Evolutionary conservation across 2,113 vertebrate species (phyloP).

Genomic region (Aspidoscelis tigris): DNA sequence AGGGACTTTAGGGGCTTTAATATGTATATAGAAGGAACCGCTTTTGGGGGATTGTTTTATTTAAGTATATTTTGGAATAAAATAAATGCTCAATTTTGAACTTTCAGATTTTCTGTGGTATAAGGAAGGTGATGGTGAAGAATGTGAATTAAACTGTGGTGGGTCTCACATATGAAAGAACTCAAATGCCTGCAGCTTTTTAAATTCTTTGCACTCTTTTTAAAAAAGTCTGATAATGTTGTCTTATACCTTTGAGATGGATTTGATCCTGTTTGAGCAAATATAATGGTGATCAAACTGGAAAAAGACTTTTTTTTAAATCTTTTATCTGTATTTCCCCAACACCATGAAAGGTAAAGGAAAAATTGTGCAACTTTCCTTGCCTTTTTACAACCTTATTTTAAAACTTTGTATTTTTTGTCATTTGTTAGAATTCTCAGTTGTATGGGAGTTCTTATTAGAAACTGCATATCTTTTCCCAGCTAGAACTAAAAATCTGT

Average conservation of each 20-base stretch:
- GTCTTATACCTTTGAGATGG: neutral
- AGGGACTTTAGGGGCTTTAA: neutral
- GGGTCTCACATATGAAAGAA: neutral
- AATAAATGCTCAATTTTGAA: fast-evolving
- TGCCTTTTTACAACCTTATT: too few relatives aligned
- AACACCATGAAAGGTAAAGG: too few relatives aligned
- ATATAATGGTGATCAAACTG: neutral
- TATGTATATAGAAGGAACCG: neutral
- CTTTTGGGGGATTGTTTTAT: fast-evolving
- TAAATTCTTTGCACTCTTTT: neutral
- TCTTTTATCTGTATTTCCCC: too few relatives aligned
- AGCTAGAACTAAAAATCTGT: too few relatives aligned
- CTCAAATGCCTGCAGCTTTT: neutral
- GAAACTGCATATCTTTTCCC: too few relatives aligned
- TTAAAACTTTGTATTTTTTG: too few relatives aligned
- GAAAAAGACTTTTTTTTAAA: neutral
- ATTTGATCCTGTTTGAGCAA: neutral
- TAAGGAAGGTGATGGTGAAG: neutral
- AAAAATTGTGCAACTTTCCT: neutral
- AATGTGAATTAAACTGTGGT: constrained; percentile 28
- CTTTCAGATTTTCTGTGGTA: neutral
- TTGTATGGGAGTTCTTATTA: too few relatives aligned
- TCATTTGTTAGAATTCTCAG: too few relatives aligned
- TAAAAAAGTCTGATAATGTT: neutral
- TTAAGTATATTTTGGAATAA: neutral